These are phyloP conservation scores for Pristionchus exspectatus DNA, from an alignment of 2,888 invertebrate genomes.

Conservation along the genomic window DNA sequence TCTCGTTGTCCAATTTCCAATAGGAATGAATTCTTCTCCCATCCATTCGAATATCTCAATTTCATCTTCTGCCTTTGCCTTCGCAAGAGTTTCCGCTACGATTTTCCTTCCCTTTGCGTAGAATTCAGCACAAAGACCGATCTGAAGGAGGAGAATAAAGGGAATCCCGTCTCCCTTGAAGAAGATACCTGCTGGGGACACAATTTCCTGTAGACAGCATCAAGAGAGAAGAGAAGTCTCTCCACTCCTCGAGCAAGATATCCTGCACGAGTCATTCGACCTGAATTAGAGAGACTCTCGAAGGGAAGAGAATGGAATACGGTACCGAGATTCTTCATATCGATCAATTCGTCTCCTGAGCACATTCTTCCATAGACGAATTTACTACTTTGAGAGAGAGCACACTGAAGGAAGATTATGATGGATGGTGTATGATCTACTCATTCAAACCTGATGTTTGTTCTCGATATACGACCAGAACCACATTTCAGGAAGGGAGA, in stretches of 20 bases:
- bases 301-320: background rate
- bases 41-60: conserved; percentile 75
- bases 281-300: conserved; percentile 56
- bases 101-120: conserved; percentile 71
- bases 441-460: conserved; percentile 25
- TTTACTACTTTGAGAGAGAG: conserved; percentile 70
- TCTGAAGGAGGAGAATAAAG: conserved; percentile 62
- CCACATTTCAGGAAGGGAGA: conserved; percentile 76
- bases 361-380: conserved; percentile 74
- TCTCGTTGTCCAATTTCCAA: conserved; percentile 40
- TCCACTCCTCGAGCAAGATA: conserved; percentile 74
- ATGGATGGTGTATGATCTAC: background rate
- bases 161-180: background rate
- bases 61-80: conserved; percentile 69
- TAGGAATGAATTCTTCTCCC: conserved; percentile 57
- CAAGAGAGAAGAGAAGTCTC: conserved; percentile 73
- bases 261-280: conserved; percentile 75
- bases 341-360: conserved; percentile 74
- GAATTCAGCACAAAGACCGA: conserved; percentile 76
- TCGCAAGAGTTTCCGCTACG: conserved; percentile 62
- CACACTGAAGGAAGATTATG: conserved; percentile 64
- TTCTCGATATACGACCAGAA: conserved; percentile 59
- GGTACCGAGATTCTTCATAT: conserved; percentile 68
- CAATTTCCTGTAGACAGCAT: conserved; percentile 68
- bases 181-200: conserved; percentile 50